Percentiles rank a stretch among this genome's conserved stretches.
Conservation (phyloP, 2,797 vertebrate species). For the Garrulus glandarius region DNA sequence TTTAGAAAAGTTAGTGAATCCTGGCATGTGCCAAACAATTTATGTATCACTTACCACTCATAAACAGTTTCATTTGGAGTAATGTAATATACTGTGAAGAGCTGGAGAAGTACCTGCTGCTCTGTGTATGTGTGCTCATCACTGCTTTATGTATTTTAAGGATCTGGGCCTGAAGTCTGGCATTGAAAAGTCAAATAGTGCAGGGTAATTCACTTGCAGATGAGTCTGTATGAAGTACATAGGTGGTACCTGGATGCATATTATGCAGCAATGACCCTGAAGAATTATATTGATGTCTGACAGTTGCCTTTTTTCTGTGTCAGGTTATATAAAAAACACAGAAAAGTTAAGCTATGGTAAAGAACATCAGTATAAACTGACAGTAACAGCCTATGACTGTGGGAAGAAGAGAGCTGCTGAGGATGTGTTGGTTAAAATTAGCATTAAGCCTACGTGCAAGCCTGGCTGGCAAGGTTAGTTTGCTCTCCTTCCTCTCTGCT, state of each 20-base stretch:
- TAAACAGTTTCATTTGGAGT: background rate
- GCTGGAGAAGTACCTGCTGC: background rate
- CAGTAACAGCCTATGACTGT: conserved; percentile 95
- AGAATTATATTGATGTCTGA: background rate
- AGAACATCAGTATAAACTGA: conserved; percentile 93
- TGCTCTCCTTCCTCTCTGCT: background rate
- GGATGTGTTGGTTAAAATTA: conserved; percentile 95
- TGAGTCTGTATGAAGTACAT: background rate
- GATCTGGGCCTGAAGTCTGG: background rate
- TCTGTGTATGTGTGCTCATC: background rate
- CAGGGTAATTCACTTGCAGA: background rate
- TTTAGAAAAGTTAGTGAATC: background rate
- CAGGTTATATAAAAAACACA: conserved; percentile 95
- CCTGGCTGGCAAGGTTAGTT: conserved; percentile 94
- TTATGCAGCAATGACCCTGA: accelerated
- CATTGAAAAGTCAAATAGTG: background rate
- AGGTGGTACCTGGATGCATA: background rate
- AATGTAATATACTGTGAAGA: background rate
- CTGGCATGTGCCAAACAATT: background rate
- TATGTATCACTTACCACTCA: background rate
- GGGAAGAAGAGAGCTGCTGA: conserved; percentile 94
- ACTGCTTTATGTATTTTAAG: background rate
- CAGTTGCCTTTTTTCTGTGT: background rate
- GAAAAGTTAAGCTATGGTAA: conserved; percentile 93
- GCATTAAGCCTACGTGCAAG: conserved; percentile 91